phyloP scores from a whole-genome alignment of 2,888 invertebrate genomes.

The Stenchaetothrips biformis region DNA sequence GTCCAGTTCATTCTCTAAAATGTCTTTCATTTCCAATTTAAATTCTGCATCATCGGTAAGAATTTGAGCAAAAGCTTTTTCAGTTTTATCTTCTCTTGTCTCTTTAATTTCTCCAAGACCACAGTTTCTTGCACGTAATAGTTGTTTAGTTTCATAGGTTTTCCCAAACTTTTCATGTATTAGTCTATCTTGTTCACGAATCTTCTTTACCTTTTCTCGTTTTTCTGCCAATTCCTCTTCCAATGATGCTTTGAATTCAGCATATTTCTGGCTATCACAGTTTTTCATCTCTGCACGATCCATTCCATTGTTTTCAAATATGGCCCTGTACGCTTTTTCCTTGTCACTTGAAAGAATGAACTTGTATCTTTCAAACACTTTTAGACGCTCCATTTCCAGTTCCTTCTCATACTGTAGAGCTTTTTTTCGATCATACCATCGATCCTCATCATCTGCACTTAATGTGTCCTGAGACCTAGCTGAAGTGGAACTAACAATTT shows the following conservation, averaged over 20 bases:
- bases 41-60: not conserved
- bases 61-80: not conserved
- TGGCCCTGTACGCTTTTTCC: not conserved
- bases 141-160: not conserved
- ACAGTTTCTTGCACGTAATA: not conserved
- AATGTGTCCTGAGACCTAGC: not conserved
- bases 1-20: no score
- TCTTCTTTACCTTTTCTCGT: constrained; percentile 2
- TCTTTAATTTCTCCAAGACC: not conserved
- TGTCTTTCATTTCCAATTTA: not conserved
- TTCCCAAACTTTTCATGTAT: constrained; percentile 6
- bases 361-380: not conserved
- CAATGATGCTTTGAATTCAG: not conserved
- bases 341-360: not conserved
- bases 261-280: not conserved
- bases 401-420: constrained; percentile 1
- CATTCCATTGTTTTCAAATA: not conserved
- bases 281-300: not conserved
- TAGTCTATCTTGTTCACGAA: not conserved
- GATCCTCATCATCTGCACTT: not conserved
- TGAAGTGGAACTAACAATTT: not conserved
- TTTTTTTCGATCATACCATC: constrained; percentile 17
- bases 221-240: not conserved
- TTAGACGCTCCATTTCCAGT: not conserved
- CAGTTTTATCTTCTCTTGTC: not conserved